Conservation (phyloP, 2,113 vertebrate genomes). For the Neofelis nebulosa region DNA sequence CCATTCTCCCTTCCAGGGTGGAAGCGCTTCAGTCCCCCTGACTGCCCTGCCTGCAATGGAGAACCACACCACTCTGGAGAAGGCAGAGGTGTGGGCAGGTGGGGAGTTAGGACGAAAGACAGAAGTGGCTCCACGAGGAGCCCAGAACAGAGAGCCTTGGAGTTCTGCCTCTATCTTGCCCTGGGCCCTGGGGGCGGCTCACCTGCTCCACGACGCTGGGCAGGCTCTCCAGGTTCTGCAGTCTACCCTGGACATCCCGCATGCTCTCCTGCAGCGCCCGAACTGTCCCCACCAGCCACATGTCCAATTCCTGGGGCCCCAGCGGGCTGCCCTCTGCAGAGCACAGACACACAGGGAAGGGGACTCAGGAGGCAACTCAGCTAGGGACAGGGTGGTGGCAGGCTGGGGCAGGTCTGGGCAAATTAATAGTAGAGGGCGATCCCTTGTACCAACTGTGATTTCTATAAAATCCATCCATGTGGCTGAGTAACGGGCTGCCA, state of each 20-base stretch:
- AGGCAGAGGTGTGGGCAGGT: background rate
- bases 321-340: constrained; percentile 1
- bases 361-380: background rate
- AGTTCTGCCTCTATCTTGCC: background rate
- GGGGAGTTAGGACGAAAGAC: background rate
- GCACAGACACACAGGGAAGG: background rate
- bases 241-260: constrained; percentile 88
- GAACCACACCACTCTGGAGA: background rate
- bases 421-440: accelerated
- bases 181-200: background rate
- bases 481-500: background rate
- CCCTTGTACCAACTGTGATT: background rate
- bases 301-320: constrained; percentile 81
- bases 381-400: background rate
- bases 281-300: constrained; percentile 87
- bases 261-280: constrained; percentile 91
- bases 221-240: constrained; percentile 89
- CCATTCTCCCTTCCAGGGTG: background rate
- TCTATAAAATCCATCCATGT: background rate
- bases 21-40: background rate
- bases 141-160: background rate
- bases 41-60: background rate
- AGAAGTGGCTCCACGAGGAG: background rate
- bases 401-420: background rate
- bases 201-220: constrained; percentile 82